phyloP scores from a whole-genome alignment of 2,113 vertebrate genomes.

The Tauraco erythrolophus region DNA sequence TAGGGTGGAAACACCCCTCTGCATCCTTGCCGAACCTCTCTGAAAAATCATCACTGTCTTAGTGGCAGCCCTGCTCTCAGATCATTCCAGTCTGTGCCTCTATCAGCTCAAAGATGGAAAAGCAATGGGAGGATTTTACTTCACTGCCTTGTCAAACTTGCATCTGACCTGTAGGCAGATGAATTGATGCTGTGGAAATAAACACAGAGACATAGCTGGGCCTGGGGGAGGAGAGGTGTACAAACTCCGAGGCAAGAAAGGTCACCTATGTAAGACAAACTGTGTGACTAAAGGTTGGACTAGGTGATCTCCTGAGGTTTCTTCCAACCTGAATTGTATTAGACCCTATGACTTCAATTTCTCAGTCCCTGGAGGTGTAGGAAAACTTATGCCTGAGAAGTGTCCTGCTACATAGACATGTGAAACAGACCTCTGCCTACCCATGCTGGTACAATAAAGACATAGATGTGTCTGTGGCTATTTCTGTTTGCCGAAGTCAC shows the following conservation, averaged over 20 bases:
- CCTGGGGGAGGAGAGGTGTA: not conserved
- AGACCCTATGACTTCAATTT: not conserved
- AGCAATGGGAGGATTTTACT: not conserved
- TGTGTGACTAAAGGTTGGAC: not conserved
- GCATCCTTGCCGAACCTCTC: not conserved
- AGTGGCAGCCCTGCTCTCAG: fast-evolving
- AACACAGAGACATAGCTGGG: not conserved
- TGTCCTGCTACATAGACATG: not conserved
- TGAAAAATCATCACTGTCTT: not conserved
- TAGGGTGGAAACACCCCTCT: not conserved
- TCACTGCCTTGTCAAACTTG: not conserved
- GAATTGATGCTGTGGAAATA: not conserved
- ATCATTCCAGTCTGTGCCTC: not conserved
- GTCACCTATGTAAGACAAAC: not conserved
- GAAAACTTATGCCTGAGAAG: not conserved
- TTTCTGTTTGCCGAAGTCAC: not conserved
- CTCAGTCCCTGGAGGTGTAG: not conserved
- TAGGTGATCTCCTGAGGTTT: not conserved
- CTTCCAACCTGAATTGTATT: not conserved
- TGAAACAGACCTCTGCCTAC: not conserved
- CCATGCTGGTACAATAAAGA: not conserved
- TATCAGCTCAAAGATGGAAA: not conserved
- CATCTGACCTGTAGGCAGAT: not conserved
- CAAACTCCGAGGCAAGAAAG: not conserved
- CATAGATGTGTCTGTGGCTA: not conserved